A percentile compares a stretch with the other conserved stretches of the same genome.
Conservation (phyloP, 2,888 invertebrate species). For the Monoplex corrugatus region DNA sequence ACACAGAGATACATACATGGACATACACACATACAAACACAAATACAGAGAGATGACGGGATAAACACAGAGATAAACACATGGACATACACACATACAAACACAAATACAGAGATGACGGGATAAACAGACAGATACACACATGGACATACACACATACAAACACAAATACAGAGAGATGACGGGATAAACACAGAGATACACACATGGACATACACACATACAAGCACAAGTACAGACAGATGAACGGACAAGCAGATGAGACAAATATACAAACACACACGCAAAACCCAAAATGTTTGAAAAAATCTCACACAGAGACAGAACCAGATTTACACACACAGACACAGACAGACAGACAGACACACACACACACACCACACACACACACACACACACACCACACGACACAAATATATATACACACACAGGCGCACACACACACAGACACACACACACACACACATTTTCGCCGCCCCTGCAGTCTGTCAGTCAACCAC, state of each 20-base stretch:
- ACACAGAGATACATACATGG: not conserved
- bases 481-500: too few relatives aligned
- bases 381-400: too few relatives aligned
- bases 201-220: not conserved
- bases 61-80: conserved; percentile 24
- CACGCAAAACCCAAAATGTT: too few relatives aligned
- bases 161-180: not conserved
- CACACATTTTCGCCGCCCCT: too few relatives aligned
- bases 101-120: not conserved
- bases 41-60: not conserved
- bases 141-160: conserved; percentile 8
- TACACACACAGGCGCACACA: too few relatives aligned
- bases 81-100: not conserved
- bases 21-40: not conserved
- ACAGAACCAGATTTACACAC: not conserved
- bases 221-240: not conserved
- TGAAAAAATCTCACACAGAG: too few relatives aligned
- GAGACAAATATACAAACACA: too few relatives aligned
- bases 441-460: too few relatives aligned
- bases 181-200: not conserved
- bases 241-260: not conserved
- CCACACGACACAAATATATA: too few relatives aligned
- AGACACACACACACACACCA: conserved; percentile 18
- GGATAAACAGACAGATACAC: not conserved
- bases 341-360: conserved; percentile 15